These are phyloP conservation scores for Chascanopsetta lugubris DNA, from an alignment of 2,113 vertebrate species.

Conservation along the genomic window DNA sequence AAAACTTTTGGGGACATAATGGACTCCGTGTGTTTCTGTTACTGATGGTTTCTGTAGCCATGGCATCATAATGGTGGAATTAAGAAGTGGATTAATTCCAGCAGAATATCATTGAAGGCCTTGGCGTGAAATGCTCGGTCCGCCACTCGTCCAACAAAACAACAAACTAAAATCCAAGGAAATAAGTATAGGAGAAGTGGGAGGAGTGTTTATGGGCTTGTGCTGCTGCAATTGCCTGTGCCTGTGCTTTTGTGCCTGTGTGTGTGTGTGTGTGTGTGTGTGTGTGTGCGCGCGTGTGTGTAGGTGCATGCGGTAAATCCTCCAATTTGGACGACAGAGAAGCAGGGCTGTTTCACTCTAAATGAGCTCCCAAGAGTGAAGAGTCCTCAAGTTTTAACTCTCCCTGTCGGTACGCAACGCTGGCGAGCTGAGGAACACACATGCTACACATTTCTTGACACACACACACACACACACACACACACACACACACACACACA, in stretches of 20 bases:
- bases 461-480: slow-evolving; percentile 23
- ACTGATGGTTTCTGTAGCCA: too few relatives aligned
- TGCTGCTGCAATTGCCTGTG: slow-evolving; percentile 6
- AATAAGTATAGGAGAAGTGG: slow-evolving; percentile 42
- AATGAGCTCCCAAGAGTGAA: slow-evolving; percentile 76
- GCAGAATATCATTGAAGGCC: too few relatives aligned
- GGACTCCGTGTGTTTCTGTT: too few relatives aligned
- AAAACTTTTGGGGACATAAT: too few relatives aligned
- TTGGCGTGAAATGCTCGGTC: too few relatives aligned
- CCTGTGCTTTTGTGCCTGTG: too few relatives aligned
- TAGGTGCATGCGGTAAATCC: slow-evolving; percentile 43
- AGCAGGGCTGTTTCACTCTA: slow-evolving; percentile 59
- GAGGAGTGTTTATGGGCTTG: slow-evolving; percentile 17
- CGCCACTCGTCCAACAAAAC: slow-evolving; percentile 23
- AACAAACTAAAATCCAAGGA: slow-evolving; percentile 45
- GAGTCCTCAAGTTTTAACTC: slow-evolving; percentile 57
- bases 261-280: slow-evolving; percentile 16
- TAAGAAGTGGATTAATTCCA: too few relatives aligned
- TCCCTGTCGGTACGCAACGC: slow-evolving; percentile 46
- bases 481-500: slow-evolving; percentile 13
- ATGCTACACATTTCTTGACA: not conserved
- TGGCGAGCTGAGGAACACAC: slow-evolving; percentile 31
- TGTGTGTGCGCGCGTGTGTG: slow-evolving; percentile 29
- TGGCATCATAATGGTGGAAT: too few relatives aligned
- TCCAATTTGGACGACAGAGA: slow-evolving; percentile 64